Evolutionary conservation across 1,140 invertebrate species (phyloP).

Genomic region (fruit fly (Drosophila melanogaster)): Release_6_plus_ISO1_MT NC_004354.4:756501-757000

Average conservation of each 20-base stretch:
- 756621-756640: no score
- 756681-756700: no score
- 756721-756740: background rate
- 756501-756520: slow-evolving; percentile 52
- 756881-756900: background rate
- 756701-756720: no score
- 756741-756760: background rate
- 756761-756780: background rate
- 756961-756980: slow-evolving; percentile 37
- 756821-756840: slow-evolving; percentile 2
- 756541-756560: no score
- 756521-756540: no score
- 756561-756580: no score
- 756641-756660: no score
- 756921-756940: slow-evolving; percentile 32
- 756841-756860: slow-evolving; percentile 17
- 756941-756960: slow-evolving; percentile 9
- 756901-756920: background rate
- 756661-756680: no score
- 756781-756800: background rate
- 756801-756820: slow-evolving; percentile 20
- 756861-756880: slow-evolving; percentile 50
- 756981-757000: background rate
- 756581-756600: no score
- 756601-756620: no score